Evolutionary conservation across 2,797 vertebrate genomes (phyloP).

Genomic region (Sebastes goodei): DNA sequence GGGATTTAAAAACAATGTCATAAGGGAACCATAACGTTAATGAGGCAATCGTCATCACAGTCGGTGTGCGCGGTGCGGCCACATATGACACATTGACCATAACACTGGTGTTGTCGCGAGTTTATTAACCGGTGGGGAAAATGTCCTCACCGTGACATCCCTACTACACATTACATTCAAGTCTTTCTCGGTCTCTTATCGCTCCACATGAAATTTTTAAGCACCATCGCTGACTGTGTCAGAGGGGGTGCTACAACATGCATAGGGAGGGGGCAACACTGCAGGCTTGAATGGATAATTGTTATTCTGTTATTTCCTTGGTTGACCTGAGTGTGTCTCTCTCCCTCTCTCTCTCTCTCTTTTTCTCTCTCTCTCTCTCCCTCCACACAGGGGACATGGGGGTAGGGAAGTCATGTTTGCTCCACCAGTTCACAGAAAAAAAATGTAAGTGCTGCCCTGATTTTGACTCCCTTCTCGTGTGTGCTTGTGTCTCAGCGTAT

Average conservation of each 20-base stretch:
- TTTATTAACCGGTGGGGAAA: no score
- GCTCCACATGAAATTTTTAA: constrained; percentile 23
- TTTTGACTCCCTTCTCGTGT: constrained; percentile 5
- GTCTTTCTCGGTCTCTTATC: background rate
- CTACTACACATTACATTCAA: background rate
- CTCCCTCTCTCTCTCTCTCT: background rate
- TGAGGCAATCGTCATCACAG: no score
- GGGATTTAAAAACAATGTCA: no score
- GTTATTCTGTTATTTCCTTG: constrained; percentile 30
- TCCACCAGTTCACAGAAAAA: constrained; percentile 99
- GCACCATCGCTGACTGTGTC: background rate
- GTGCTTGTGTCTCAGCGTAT: constrained; percentile 13
- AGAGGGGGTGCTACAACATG: constrained; percentile 31
- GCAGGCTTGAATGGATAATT: constrained; percentile 35
- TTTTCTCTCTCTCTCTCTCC: background rate
- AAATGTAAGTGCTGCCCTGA: constrained; percentile 91
- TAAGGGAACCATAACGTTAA: no score
- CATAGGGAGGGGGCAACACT: background rate
- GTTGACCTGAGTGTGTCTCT: constrained; percentile 40
- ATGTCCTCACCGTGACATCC: no score
- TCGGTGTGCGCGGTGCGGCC: no score
- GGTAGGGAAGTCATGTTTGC: constrained; percentile 99
- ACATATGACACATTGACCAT: no score
- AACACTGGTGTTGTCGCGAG: no score
- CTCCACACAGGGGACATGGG: constrained; percentile 93